phyloP scores from a whole-genome alignment of 1,140 invertebrate species.

The Meloidogyne exigua region DNA sequence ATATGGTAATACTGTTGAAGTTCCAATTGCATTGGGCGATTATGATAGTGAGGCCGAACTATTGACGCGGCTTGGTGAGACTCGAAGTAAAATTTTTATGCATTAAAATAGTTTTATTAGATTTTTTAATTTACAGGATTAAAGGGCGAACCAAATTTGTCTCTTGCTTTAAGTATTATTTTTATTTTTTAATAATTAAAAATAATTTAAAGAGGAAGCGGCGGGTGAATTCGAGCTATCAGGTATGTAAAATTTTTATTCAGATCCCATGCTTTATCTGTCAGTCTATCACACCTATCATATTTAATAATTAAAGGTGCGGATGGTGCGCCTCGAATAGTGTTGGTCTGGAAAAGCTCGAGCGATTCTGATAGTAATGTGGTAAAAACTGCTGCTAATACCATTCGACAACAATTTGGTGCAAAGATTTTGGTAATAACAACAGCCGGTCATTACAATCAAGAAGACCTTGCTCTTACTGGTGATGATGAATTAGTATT shows the following conservation, averaged over 20 bases:
- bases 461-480: conserved; percentile 42
- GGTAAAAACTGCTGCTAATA: conserved; percentile 32
- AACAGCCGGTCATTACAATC: conserved; percentile 38
- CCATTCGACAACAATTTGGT: conserved; percentile 44
- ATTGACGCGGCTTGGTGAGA: conserved; percentile 52
- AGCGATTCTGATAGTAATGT: not conserved
- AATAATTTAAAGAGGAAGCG: conserved; percentile 38
- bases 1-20: conserved; percentile 45
- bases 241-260: conserved; percentile 23
- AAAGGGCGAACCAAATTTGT: conserved; percentile 56
- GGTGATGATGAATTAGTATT: conserved; percentile 44
- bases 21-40: conserved; percentile 59
- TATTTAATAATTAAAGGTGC: conserved; percentile 31
- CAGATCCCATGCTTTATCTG: too few species aligned
- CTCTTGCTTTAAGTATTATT: conserved; percentile 40
- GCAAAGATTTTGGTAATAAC: conserved; percentile 59
- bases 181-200: too few species aligned
- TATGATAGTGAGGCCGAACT: conserved; percentile 54
- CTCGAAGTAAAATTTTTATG: conserved; percentile 33
- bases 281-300: too few species aligned
- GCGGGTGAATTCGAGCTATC: conserved; percentile 55
- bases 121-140: conserved; percentile 23
- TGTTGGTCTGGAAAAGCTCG: conserved; percentile 58
- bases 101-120: not conserved
- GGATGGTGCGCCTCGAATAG: conserved; percentile 41